Conservation (phyloP, 2,113 vertebrate genomes). For the Chamaetylas fuelleborni region DNA sequence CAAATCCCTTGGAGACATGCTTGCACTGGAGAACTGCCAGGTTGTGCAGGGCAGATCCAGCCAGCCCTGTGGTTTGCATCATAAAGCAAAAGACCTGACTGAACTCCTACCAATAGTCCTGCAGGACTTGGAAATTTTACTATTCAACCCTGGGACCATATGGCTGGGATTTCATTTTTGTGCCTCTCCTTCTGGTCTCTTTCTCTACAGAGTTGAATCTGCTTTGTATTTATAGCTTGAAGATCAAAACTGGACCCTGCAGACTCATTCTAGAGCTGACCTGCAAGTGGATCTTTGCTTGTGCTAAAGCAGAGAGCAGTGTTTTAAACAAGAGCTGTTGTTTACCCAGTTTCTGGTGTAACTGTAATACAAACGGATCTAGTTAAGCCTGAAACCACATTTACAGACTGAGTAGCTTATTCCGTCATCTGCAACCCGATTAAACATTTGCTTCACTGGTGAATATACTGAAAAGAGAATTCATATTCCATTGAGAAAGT, state of each 20-base stretch:
- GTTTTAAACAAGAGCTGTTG: not conserved
- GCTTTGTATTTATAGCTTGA: not conserved
- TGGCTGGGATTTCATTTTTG: not conserved
- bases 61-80: not conserved
- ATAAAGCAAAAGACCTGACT: not conserved
- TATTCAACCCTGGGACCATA: not conserved
- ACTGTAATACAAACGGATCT: not conserved
- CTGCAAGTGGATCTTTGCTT: not conserved
- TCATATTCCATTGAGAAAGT: slow-evolving; percentile 54
- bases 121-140: not conserved
- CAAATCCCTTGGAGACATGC: not conserved
- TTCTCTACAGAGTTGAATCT: not conserved
- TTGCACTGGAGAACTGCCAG: not conserved
- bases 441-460: slow-evolving; percentile 28
- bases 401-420: slow-evolving; percentile 1
- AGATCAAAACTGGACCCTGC: not conserved
- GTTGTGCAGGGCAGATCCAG: not conserved
- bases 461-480: slow-evolving; percentile 47
- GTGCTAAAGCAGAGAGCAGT: not conserved
- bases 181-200: not conserved
- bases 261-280: not conserved
- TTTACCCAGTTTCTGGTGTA: not conserved
- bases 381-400: slow-evolving; percentile 24
- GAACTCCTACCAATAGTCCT: not conserved
- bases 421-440: not conserved